phyloP scores from a whole-genome alignment of 2,888 invertebrate genomes.

The Cylloceria caligata region DNA sequence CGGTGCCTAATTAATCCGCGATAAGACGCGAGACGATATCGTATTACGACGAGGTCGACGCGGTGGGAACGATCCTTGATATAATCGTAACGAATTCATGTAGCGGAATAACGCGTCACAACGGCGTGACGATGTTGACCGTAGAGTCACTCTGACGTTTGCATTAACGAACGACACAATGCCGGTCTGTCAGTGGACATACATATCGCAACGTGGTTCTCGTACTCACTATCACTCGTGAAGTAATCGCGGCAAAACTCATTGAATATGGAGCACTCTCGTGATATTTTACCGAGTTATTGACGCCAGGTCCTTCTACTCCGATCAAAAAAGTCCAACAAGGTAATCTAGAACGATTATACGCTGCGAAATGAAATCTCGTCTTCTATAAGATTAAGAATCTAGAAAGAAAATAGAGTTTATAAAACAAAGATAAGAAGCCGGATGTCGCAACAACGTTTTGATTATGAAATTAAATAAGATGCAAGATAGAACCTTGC shows the following conservation, averaged over 20 bases:
- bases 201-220: not conserved
- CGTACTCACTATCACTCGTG: not conserved
- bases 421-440: no score
- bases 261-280: no score
- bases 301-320: no score
- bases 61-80: not conserved
- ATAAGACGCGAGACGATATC: constrained; percentile 8
- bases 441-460: no score
- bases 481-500: no score
- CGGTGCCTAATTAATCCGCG: constrained; percentile 3
- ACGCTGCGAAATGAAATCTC: no score
- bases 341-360: no score
- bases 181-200: not conserved
- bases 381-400: no score
- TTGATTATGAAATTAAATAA: no score
- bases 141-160: constrained; percentile 17
- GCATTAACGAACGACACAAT: constrained; percentile 31
- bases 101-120: constrained; percentile 6
- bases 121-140: constrained; percentile 11
- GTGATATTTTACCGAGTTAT: no score
- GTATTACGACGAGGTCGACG: not conserved
- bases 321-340: no score
- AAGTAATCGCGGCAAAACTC: not conserved
- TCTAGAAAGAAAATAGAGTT: no score
- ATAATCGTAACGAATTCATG: constrained; percentile 7